Conservation (phyloP, 2,113 vertebrate species). For the Salminus brasiliensis region DNA sequence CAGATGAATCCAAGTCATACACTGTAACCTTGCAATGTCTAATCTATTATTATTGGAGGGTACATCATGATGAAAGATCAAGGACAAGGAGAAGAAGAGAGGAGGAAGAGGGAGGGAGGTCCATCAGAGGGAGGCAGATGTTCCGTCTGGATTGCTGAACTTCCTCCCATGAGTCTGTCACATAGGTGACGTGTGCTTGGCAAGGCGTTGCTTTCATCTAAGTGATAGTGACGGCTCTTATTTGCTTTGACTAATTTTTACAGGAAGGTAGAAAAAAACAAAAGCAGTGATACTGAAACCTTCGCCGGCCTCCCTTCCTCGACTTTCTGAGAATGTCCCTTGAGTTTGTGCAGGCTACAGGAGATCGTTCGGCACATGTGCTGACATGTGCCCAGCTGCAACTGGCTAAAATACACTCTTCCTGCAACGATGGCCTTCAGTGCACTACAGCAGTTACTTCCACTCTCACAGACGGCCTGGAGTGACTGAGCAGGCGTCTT, state of each 20-base stretch:
- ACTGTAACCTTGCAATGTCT: slow-evolving; percentile 30
- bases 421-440: slow-evolving; percentile 16
- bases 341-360: slow-evolving; percentile 21
- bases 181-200: slow-evolving; percentile 38
- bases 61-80: slow-evolving; percentile 11
- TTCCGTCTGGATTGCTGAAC: slow-evolving; percentile 42
- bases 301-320: not conserved
- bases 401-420: slow-evolving; percentile 10
- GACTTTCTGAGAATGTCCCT: slow-evolving; percentile 25
- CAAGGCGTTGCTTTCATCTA: slow-evolving; percentile 30
- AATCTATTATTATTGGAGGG: slow-evolving; percentile 20
- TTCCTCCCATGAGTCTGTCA: slow-evolving; percentile 51
- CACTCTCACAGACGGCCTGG: not conserved
- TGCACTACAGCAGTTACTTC: not conserved
- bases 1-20: not conserved
- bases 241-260: slow-evolving; percentile 33
- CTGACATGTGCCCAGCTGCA: slow-evolving; percentile 18
- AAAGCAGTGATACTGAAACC: slow-evolving; percentile 8
- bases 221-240: slow-evolving; percentile 6
- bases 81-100: slow-evolving; percentile 14
- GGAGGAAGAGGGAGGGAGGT: not conserved
- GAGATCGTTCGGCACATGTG: not conserved
- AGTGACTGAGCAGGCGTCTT: not conserved
- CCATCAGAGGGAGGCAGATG: slow-evolving; percentile 46
- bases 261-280: slow-evolving; percentile 27